Conservation (phyloP, 2,113 vertebrate genomes). For the Lepidiolamprologus cunningtoni region DNA sequence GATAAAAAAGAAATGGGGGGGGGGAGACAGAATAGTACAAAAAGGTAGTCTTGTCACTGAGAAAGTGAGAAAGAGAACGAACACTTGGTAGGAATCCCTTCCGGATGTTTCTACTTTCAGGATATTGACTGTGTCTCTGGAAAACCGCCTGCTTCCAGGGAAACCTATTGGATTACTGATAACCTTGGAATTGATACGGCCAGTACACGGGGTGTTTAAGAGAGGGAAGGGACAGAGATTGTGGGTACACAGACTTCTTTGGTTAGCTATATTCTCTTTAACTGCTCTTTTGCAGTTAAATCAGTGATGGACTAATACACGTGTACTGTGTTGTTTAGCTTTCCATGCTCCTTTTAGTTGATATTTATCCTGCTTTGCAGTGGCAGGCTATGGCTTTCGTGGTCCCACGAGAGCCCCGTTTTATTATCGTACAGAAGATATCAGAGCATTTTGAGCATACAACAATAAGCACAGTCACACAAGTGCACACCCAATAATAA, state of each 20-base stretch:
- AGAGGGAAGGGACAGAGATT: background rate
- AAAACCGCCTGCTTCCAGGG: constrained; percentile 36
- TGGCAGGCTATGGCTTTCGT: background rate
- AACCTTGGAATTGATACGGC: constrained; percentile 57
- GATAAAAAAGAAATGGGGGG: background rate
- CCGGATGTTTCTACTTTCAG: constrained; percentile 51
- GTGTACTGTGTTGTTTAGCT: background rate
- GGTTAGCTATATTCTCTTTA: background rate
- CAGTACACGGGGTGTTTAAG: background rate
- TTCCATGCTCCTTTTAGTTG: background rate
- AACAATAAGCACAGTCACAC: constrained; percentile 36
- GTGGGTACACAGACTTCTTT: background rate
- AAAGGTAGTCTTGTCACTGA: constrained; percentile 7
- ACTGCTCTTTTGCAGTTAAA: background rate
- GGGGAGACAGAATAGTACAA: background rate
- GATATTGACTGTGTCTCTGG: constrained; percentile 40
- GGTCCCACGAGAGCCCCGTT: background rate
- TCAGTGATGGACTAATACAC: background rate
- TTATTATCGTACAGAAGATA: constrained; percentile 11
- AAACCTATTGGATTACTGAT: constrained; percentile 64
- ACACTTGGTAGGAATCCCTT: constrained; percentile 32
- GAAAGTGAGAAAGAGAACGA: constrained; percentile 15
- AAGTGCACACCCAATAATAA: constrained; percentile 46
- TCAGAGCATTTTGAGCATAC: constrained; percentile 3
- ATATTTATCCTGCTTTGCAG: background rate